These are phyloP conservation scores for Gymnoscopelus microlampas DNA, from an alignment of 2,797 vertebrate genomes.

Conservation along the genomic window DNA sequence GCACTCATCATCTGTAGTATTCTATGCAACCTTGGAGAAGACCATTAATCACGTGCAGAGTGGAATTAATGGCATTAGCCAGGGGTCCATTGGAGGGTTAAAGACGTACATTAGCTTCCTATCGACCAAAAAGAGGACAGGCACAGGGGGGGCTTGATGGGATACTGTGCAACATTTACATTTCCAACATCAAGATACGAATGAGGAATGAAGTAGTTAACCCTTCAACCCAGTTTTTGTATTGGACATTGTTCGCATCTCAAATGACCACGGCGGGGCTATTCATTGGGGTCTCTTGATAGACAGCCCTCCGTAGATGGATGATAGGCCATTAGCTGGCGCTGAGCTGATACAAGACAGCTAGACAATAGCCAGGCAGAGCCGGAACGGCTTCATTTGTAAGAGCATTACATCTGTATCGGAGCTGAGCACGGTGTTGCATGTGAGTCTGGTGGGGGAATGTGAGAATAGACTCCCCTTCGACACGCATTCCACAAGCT, in stretches of 20 bases:
- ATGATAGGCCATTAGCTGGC: slow-evolving; percentile 57
- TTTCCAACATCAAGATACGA: slow-evolving; percentile 70
- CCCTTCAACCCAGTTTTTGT: slow-evolving; percentile 58
- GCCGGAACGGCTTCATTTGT: slow-evolving; percentile 62
- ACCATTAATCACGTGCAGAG: slow-evolving; percentile 54
- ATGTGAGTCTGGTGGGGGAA: slow-evolving; percentile 52
- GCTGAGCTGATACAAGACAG: slow-evolving; percentile 61
- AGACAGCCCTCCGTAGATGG: slow-evolving; percentile 39
- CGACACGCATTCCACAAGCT: slow-evolving; percentile 56
- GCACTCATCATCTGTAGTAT: slow-evolving; percentile 39
- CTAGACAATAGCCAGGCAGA: slow-evolving; percentile 64
- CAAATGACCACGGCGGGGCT: slow-evolving; percentile 56
- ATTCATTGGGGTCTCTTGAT: slow-evolving; percentile 55
- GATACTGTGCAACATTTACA: slow-evolving; percentile 50
- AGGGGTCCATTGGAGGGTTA: slow-evolving; percentile 68
- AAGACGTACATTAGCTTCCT: slow-evolving; percentile 70
- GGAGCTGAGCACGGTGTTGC: slow-evolving; percentile 40
- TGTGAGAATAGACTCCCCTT: slow-evolving; percentile 50
- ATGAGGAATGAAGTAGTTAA: slow-evolving; percentile 59
- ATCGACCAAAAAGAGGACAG: slow-evolving; percentile 50
- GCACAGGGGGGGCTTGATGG: background rate
- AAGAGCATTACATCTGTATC: slow-evolving; percentile 52
- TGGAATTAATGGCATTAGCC: slow-evolving; percentile 61
- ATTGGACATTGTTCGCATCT: slow-evolving; percentile 48
- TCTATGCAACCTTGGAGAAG: slow-evolving; percentile 46